A percentile compares a stretch with the other conserved stretches of the same genome.
These are phyloP conservation scores for Perithous albicinctus DNA, from an alignment of 2,888 invertebrate species.

Conservation along the genomic window DNA sequence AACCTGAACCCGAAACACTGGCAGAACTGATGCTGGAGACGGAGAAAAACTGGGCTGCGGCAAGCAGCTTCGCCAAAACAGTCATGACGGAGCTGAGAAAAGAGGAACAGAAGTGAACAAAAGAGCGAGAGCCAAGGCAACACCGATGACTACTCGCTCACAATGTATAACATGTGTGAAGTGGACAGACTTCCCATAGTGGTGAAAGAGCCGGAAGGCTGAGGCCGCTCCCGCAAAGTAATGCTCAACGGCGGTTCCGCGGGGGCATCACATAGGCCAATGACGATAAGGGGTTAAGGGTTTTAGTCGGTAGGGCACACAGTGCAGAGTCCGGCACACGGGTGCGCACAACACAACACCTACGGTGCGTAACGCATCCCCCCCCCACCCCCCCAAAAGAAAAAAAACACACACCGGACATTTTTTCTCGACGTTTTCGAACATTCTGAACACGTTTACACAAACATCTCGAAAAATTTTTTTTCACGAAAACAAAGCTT, in stretches of 20 bases:
- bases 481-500: neutral
- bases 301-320: conserved; percentile 45
- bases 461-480: neutral
- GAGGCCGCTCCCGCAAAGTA: conserved; percentile 45
- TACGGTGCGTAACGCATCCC: conserved; percentile 37
- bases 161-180: neutral
- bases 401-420: no score
- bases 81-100: conserved; percentile 21
- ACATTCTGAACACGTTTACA: neutral
- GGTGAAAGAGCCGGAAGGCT: conserved; percentile 29
- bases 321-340: conserved; percentile 42
- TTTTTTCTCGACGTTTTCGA: no score
- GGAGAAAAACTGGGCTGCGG: conserved; percentile 23
- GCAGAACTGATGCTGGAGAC: neutral
- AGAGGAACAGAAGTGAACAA: conserved; percentile 27
- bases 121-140: conserved; percentile 4
- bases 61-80: conserved; percentile 16
- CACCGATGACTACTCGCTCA: neutral
- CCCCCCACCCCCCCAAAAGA: neutral
- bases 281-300: conserved; percentile 29
- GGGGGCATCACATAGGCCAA: conserved; percentile 8
- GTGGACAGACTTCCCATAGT: neutral
- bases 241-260: conserved; percentile 49
- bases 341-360: conserved; percentile 27
- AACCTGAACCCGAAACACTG: neutral